Percentiles rank a stretch among this genome's conserved stretches.
These are phyloP conservation scores for Gandaritis pyraliata DNA, from an alignment of 2,888 invertebrate genomes.

Conservation along the genomic window DNA sequence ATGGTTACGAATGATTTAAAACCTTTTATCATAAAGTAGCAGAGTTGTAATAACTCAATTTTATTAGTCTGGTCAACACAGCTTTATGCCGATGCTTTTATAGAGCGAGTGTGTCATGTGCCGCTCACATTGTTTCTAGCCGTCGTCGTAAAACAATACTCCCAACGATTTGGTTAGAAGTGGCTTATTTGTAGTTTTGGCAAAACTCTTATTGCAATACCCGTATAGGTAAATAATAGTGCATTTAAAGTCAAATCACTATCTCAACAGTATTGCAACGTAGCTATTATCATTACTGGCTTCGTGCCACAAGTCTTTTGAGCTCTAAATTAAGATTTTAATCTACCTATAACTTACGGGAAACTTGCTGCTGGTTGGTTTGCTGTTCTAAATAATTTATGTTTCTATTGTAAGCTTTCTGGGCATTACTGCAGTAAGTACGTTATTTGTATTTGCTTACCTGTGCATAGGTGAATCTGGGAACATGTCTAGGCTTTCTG, in stretches of 20 bases:
- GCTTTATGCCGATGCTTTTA: slow-evolving; percentile 75
- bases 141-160: slow-evolving; percentile 62
- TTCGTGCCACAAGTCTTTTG: slow-evolving; percentile 65
- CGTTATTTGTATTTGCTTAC: slow-evolving; percentile 59
- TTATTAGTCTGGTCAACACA: slow-evolving; percentile 80
- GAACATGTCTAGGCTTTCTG: slow-evolving; percentile 95
- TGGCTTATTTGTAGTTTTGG: slow-evolving; percentile 63
- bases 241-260: slow-evolving; percentile 76
- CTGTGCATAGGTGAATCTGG: slow-evolving; percentile 95
- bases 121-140: slow-evolving; percentile 62
- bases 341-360: slow-evolving; percentile 52
- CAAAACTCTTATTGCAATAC: slow-evolving; percentile 61
- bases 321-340: slow-evolving; percentile 48
- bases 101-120: slow-evolving; percentile 64
- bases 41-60: slow-evolving; percentile 81
- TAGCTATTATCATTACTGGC: slow-evolving; percentile 71
- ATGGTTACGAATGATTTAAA: slow-evolving; percentile 83
- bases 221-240: slow-evolving; percentile 67
- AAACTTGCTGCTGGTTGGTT: too few species aligned
- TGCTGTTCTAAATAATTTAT: slow-evolving; percentile 44
- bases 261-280: slow-evolving; percentile 62
- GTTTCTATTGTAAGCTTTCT: slow-evolving; percentile 48
- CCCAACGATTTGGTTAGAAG: slow-evolving; percentile 53
- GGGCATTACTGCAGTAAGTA: slow-evolving; percentile 37
- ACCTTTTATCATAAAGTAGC: slow-evolving; percentile 82